Percentiles rank a stretch among this genome's conserved stretches.
Evolutionary conservation across 2,113 vertebrate genomes (phyloP).

Genomic region (Orcinus orca): DNA sequence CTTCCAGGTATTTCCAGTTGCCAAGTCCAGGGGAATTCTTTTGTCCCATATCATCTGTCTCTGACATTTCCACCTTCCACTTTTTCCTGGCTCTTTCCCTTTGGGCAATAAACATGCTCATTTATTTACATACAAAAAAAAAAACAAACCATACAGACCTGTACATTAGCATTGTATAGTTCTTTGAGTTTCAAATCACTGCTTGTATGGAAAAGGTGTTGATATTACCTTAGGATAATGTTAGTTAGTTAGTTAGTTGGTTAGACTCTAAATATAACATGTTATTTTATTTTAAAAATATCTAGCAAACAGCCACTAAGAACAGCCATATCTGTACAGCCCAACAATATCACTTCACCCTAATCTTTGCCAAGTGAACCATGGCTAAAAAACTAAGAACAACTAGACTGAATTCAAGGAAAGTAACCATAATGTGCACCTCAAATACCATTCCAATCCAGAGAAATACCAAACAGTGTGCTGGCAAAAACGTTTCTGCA

Average conservation of each 20-base stretch:
- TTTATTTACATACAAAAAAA: background rate
- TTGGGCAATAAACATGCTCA: background rate
- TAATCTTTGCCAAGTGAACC: background rate
- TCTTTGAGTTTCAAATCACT: constrained; percentile 7
- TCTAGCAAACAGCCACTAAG: background rate
- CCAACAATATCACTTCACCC: background rate
- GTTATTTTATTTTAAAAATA: background rate
- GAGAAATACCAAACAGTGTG: background rate
- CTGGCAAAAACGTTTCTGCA: background rate
- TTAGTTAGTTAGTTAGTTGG: background rate
- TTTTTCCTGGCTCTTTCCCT: background rate
- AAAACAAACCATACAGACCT: background rate
- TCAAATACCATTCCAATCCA: background rate
- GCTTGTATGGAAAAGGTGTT: background rate
- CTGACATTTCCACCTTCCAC: background rate
- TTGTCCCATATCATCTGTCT: background rate
- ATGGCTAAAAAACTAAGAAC: background rate
- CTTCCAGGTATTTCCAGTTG: background rate
- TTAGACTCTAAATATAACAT: background rate
- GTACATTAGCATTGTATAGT: background rate
- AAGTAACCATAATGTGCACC: background rate
- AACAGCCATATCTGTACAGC: background rate
- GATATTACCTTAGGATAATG: background rate
- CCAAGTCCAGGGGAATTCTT: background rate
- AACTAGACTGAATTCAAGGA: background rate